These are phyloP conservation scores for Nyctibius bracteatus DNA, from an alignment of 2,113 vertebrate species.

Conservation along the genomic window DNA sequence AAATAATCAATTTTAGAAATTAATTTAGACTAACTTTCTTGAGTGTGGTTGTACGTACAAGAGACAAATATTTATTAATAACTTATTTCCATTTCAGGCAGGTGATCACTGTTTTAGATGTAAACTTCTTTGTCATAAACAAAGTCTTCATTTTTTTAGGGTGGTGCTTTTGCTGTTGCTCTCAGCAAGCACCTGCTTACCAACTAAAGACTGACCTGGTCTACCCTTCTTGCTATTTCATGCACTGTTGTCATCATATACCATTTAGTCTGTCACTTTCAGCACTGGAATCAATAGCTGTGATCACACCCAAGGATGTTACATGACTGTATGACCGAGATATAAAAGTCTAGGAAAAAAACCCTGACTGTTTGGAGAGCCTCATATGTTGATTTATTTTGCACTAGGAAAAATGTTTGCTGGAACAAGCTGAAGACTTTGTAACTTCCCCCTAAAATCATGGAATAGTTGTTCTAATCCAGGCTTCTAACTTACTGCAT, in stretches of 20 bases:
- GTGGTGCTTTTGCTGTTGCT: background rate
- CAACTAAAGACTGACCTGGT: background rate
- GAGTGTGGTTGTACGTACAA: background rate
- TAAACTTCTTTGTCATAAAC: background rate
- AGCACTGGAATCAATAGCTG: constrained; percentile 45
- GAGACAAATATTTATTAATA: background rate
- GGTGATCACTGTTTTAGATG: background rate
- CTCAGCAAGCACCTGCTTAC: background rate
- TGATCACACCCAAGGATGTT: constrained; percentile 25
- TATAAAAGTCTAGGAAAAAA: background rate
- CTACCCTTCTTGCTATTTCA: background rate
- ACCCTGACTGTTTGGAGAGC: background rate
- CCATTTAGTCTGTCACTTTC: background rate
- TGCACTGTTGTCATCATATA: background rate
- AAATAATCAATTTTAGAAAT: background rate
- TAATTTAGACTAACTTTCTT: background rate
- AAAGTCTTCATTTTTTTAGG: background rate
- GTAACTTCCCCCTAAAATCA: background rate
- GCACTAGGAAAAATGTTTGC: background rate
- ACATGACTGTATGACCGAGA: constrained; percentile 9
- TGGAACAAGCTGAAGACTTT: background rate
- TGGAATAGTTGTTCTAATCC: background rate
- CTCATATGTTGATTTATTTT: background rate
- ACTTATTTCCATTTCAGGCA: background rate
- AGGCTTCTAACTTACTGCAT: background rate